These are phyloP conservation scores for Amiota mariae DNA, from an alignment of 2,888 invertebrate genomes.

Conservation along the genomic window DNA sequence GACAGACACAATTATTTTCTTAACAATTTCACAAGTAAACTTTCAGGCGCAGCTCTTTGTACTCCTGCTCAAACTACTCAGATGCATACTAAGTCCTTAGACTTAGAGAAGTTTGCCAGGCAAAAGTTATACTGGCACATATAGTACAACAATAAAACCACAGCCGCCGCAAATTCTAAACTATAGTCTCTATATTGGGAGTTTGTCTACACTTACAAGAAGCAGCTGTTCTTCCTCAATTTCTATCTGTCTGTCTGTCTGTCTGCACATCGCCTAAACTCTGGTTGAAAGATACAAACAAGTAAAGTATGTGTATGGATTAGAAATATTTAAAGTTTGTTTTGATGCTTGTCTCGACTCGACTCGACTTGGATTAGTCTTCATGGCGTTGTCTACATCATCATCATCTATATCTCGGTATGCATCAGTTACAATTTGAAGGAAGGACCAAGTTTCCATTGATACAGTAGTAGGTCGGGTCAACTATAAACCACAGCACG, in stretches of 20 bases:
- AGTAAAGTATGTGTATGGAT: constrained; percentile 33
- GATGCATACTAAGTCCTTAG: background rate
- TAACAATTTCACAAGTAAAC: constrained; percentile 55
- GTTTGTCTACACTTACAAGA: constrained; percentile 51
- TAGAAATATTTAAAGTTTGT: constrained; percentile 59
- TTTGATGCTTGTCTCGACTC: constrained; percentile 35
- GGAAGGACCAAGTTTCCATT: too few relatives aligned
- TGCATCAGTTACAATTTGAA: too few relatives aligned
- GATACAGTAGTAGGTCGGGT: too few relatives aligned
- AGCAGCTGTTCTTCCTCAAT: background rate
- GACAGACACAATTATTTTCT: constrained; percentile 62
- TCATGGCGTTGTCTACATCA: too few relatives aligned
- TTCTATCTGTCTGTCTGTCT: too few relatives aligned
- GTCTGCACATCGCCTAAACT: background rate
- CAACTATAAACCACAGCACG: background rate
- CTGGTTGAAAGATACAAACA: background rate
- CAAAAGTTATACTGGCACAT: constrained; percentile 37
- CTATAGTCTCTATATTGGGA: constrained; percentile 37
- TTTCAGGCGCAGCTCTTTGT: constrained; percentile 32
- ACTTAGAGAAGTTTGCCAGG: background rate
- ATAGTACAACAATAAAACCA: background rate
- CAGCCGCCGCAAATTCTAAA: constrained; percentile 12
- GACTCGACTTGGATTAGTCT: constrained; percentile 12
- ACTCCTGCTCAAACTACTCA: background rate
- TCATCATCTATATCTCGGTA: too few relatives aligned